phyloP scores from a whole-genome alignment of 2,113 vertebrate genomes.

The Seriola rivoliana region DNA sequence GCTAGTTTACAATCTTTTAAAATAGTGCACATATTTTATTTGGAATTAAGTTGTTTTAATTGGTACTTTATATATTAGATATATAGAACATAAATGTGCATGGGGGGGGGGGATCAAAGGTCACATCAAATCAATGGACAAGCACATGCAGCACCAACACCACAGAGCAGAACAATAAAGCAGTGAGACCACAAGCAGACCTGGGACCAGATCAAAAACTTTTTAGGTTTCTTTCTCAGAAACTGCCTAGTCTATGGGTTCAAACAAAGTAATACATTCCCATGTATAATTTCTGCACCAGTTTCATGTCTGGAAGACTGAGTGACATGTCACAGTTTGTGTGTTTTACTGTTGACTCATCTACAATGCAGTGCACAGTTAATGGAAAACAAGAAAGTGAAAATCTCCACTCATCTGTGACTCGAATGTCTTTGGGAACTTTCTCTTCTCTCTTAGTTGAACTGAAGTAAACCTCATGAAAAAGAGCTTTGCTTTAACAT shows the following conservation, averaged over 20 bases:
- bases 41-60: not conserved
- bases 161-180: slow-evolving; percentile 46
- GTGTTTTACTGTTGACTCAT: not conserved
- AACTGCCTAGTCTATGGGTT: not conserved
- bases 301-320: not conserved
- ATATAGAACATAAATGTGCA: not conserved
- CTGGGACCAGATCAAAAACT: slow-evolving; percentile 58
- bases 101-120: slow-evolving; percentile 14
- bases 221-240: not conserved
- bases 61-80: not conserved
- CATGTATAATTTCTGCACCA: not conserved
- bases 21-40: not conserved
- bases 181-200: slow-evolving; percentile 68
- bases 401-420: not conserved
- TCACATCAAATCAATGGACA: slow-evolving; percentile 52
- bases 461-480: not conserved
- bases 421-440: not conserved
- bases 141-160: slow-evolving; percentile 76
- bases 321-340: not conserved
- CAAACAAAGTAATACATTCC: slow-evolving; percentile 8
- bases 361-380: not conserved
- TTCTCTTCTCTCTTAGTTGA: not conserved
- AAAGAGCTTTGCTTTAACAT: not conserved
- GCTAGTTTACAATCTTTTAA: not conserved
- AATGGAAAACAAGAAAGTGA: not conserved